Percentiles rank a stretch among this genome's conserved stretches.
phyloP scores from a whole-genome alignment of 2,888 invertebrate species.

The Monoplex corrugatus region DNA sequence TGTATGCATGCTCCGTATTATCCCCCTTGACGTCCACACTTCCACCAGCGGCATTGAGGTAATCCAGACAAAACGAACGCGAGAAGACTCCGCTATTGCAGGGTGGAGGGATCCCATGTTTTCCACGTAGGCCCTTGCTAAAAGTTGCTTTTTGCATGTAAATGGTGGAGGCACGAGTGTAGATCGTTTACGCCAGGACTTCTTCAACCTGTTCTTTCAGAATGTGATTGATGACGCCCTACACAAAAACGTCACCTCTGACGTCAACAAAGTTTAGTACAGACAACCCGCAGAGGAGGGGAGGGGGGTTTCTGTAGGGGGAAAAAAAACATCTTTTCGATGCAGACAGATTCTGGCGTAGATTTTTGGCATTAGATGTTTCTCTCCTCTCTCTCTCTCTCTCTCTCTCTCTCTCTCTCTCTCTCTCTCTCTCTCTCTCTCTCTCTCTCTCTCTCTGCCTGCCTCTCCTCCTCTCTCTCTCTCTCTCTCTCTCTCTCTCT shows the following conservation, averaged over 20 bases:
- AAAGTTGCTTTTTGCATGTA: constrained; percentile 32
- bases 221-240: constrained; percentile 30
- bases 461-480: not conserved
- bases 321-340: not conserved
- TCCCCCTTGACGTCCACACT: not conserved
- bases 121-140: constrained; percentile 35
- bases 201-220: constrained; percentile 15
- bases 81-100: not conserved
- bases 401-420: not conserved
- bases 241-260: not conserved
- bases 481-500: not conserved
- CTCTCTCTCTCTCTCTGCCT: not conserved
- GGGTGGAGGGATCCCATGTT: constrained; percentile 1
- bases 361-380: too few species aligned
- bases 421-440: not conserved
- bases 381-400: not conserved
- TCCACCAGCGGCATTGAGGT: not conserved
- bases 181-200: constrained; percentile 28
- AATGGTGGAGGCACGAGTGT: constrained; percentile 2
- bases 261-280: not conserved
- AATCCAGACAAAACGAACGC: not conserved
- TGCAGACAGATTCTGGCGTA: too few species aligned
- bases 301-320: not conserved
- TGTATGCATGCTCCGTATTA: not conserved
- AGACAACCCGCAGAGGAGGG: constrained; percentile 7